Percentiles rank a stretch among this genome's conserved stretches.
Evolutionary conservation across 2,797 vertebrate species (phyloP).

Genomic region (Pygocentrus nattereri): DNA sequence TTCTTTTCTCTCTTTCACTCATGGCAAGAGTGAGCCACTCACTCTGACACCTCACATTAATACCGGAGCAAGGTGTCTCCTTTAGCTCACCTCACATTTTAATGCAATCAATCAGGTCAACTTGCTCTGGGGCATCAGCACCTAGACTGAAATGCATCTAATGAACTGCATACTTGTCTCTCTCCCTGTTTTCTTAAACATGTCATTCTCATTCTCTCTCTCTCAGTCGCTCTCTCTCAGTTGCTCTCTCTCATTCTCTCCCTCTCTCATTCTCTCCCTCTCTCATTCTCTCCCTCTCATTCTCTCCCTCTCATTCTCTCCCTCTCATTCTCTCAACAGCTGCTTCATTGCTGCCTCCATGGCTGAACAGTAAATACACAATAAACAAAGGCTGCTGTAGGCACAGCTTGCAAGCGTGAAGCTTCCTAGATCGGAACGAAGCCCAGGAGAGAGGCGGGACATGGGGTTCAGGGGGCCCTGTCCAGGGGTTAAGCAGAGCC

Average conservation of each 20-base stretch:
- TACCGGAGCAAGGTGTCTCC: conserved; percentile 45
- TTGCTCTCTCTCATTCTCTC: too few species aligned
- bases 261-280: not conserved
- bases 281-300: conserved; percentile 3
- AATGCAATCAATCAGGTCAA: conserved; percentile 46
- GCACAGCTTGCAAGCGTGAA: conserved; percentile 60
- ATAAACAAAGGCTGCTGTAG: conserved; percentile 1
- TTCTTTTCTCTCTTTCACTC: conserved; percentile 64
- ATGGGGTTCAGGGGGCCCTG: conserved; percentile 52
- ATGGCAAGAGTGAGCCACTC: conserved; percentile 58
- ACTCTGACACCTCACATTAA: conserved; percentile 41
- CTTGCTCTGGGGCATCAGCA: conserved; percentile 1
- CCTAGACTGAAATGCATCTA: conserved; percentile 32
- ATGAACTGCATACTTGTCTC: conserved; percentile 30
- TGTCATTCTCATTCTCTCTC: not conserved
- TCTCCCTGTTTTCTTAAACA: conserved; percentile 4
- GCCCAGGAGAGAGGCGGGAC: conserved; percentile 51
- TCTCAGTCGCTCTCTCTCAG: conserved; percentile 13
- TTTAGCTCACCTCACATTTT: conserved; percentile 49
- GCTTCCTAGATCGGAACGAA: conserved; percentile 57
- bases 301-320: conserved; percentile 11
- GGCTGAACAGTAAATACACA: conserved; percentile 23
- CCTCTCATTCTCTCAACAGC: conserved; percentile 35
- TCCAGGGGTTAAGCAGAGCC: conserved; percentile 57
- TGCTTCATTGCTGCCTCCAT: conserved; percentile 26